phyloP scores from a whole-genome alignment of 2,113 vertebrate genomes.

The Oceanodroma tethys region DNA sequence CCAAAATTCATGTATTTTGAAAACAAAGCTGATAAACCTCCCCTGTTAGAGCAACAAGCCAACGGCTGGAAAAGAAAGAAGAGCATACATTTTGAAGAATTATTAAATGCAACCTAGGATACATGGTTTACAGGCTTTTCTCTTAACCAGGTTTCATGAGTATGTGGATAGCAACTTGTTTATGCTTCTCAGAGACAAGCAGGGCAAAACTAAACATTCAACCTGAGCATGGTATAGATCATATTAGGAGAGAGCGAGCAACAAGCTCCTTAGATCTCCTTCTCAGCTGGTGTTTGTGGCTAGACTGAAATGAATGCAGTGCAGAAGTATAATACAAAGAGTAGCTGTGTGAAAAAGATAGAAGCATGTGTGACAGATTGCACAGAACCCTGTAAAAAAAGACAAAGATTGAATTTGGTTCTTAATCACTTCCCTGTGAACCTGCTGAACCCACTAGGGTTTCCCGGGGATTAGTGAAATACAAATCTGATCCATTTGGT shows the following conservation, averaged over 20 bases:
- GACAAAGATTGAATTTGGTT: not conserved
- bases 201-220: not conserved
- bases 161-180: not conserved
- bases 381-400: not conserved
- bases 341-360: not conserved
- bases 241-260: not conserved
- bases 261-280: not conserved
- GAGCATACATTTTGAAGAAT: not conserved
- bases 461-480: conserved; percentile 26
- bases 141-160: not conserved
- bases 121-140: not conserved
- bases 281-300: not conserved
- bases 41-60: not conserved
- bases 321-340: not conserved
- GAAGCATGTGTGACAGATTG: conserved; percentile 15
- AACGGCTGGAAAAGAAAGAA: not conserved
- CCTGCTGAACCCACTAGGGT: not conserved
- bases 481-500: conserved; percentile 23
- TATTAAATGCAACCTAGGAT: not conserved
- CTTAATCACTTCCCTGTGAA: conserved; percentile 1
- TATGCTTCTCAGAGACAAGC: not conserved
- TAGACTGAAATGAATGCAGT: not conserved
- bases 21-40: not conserved
- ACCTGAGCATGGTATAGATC: not conserved
- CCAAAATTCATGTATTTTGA: not conserved